A percentile compares a stretch with the other conserved stretches of the same genome.
phyloP scores from a whole-genome alignment of 2,113 vertebrate species.

The Halichoerus grypus region DNA sequence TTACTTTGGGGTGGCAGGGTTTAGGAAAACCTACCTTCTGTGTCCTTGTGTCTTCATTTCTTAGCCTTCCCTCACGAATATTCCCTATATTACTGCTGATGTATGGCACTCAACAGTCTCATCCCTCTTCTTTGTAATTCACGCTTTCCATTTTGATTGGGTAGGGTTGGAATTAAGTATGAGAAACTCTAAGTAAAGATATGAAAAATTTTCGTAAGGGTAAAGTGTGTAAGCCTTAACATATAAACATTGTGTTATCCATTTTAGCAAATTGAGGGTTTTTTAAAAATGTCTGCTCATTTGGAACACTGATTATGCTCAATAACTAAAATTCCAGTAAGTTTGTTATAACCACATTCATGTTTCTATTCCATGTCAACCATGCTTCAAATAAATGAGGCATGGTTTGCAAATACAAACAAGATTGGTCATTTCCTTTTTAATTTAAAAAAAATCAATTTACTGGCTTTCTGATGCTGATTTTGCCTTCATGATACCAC shows the following conservation, averaged over 20 bases:
- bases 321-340: conserved; percentile 5
- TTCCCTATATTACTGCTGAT: neutral
- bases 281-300: neutral
- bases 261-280: neutral
- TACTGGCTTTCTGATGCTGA: neutral
- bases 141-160: neutral
- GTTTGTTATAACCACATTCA: neutral
- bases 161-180: neutral
- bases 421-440: neutral
- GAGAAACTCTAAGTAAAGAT: neutral
- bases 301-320: neutral
- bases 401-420: neutral
- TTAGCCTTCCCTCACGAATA: neutral
- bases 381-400: neutral
- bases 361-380: neutral
- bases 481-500: neutral
- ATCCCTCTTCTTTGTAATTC: neutral
- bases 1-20: neutral
- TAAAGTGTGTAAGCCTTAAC: neutral
- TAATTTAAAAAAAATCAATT: neutral
- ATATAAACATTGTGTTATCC: neutral
- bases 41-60: neutral
- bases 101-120: neutral
- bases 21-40: neutral
- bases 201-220: neutral